Percentiles rank a stretch among this genome's conserved stretches.
Conservation (phyloP, 2,888 invertebrate genomes). For the Stramonita haemastoma region DNA sequence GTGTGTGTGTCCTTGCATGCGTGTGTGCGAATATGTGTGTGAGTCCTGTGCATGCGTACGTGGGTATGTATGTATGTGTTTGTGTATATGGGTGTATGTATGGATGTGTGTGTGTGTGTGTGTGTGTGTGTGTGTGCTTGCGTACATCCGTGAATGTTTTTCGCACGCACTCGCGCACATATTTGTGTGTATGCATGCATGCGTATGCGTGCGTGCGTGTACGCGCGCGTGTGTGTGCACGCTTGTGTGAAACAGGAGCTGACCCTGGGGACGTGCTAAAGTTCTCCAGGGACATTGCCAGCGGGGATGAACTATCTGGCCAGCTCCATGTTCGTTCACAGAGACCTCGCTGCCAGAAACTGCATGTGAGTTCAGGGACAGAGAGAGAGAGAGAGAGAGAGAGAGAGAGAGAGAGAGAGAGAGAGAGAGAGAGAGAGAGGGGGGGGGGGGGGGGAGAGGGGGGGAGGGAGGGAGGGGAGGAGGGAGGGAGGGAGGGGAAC, state of each 20-base stretch:
- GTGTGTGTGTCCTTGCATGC: no score
- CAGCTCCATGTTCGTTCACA: slow-evolving; percentile 48
- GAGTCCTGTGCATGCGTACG: no score
- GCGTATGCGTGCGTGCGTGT: not conserved
- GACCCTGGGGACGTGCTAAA: slow-evolving; percentile 46
- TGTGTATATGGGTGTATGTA: not conserved
- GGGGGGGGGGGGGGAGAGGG: no score
- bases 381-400: not conserved
- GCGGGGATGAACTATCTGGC: slow-evolving; percentile 50
- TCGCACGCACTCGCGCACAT: no score
- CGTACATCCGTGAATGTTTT: no score
- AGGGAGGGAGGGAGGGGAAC: not conserved
- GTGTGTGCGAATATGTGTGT: no score
- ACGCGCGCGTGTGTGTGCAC: not conserved
- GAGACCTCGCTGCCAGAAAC: slow-evolving; percentile 52
- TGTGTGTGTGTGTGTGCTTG: not conserved
- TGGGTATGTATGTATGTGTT: no score
- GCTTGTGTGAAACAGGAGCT: not conserved
- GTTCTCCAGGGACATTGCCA: slow-evolving; percentile 48
- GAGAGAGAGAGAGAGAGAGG: no score
- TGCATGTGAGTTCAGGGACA: slow-evolving; percentile 46
- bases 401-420: no score
- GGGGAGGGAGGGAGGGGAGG: not conserved
- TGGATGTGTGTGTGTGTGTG: no score
- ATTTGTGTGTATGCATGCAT: no score